Evolutionary conservation across 2,797 vertebrate species (phyloP), one percentile per base, ranked within the genome.

Genomic region (Hipposideros larvatus): DNA sequence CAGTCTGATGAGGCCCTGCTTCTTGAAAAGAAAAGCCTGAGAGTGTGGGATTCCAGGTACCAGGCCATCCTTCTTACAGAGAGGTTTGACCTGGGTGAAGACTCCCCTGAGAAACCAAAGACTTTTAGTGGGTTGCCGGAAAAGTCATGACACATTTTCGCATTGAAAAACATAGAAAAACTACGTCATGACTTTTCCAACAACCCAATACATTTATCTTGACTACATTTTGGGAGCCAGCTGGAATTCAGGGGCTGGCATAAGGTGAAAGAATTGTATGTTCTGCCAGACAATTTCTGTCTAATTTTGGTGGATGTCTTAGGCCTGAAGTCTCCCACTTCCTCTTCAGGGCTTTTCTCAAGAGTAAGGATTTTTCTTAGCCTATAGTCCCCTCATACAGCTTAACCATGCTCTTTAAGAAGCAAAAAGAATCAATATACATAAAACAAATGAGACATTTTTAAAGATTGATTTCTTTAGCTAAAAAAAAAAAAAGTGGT

Each of bases 361-460:
- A 87, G 59, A 87, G 34, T 53, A 48, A 63, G 16, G 34, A 48
- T 43, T 78, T 37, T 92, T 90, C 75, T 83, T 34, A 78, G 43
- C 31, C 78, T 63, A 0, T 21, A 78, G 28, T 24, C 15, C 82
- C 61, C 16, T 79, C 41, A 59, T 65, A 22, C 24, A 59, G 46
- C 46, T 84, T 87, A 87, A 53, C 75, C 15, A 65, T 34, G 37
- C 37, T 61, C 53, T 75, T 85, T 94, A 75, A 94, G 79, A 82
- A 86, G 31, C 77, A 95, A 92, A 92, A 31, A 87, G 51, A 83
- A 48, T 55, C 63, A n/a, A 46, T 26, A 28, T 34, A 57, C 61
- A 85, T 59, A 93, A 91, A 95, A 77, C 18, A 92, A 87, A 89
- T 19, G 19, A 37, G 84, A 91, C 16, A 46, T 83, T 19, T 92